These are phyloP conservation scores for Pyrocoelia pectoralis DNA, from an alignment of 2,888 invertebrate genomes.

Conservation along the genomic window DNA sequence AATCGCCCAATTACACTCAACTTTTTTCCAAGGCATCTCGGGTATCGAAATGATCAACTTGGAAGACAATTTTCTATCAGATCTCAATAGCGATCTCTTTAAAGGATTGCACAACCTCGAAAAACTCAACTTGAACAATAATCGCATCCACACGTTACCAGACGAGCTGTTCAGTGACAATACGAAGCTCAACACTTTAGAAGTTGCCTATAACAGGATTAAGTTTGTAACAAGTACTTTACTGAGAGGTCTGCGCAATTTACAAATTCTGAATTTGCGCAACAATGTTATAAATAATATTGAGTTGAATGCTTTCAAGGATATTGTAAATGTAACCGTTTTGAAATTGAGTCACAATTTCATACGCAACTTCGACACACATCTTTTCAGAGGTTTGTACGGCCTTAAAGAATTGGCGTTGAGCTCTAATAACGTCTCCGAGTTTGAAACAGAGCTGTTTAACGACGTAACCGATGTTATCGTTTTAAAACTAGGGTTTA, in stretches of 20 bases:
- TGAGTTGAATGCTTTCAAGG: slow-evolving; percentile 5
- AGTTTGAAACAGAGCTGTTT: neutral
- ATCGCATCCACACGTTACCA: slow-evolving; percentile 8
- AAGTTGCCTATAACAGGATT: slow-evolving; percentile 6
- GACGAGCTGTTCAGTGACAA: slow-evolving; percentile 5
- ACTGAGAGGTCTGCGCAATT: neutral
- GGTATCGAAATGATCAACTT: neutral
- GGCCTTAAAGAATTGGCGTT: neutral
- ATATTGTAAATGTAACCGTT: neutral
- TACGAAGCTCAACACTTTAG: neutral
- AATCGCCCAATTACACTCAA: neutral
- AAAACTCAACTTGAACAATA: neutral
- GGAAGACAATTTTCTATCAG: slow-evolving; percentile 8
- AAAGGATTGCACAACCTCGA: neutral
- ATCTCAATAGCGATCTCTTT: neutral
- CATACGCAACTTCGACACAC: neutral
- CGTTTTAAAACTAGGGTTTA: slow-evolving; percentile 2
- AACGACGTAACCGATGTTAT: neutral
- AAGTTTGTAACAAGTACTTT: neutral
- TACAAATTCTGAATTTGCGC: neutral
- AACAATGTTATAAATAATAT: slow-evolving; percentile 3
- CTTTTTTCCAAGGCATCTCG: neutral
- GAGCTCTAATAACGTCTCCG: neutral
- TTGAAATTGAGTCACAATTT: neutral
- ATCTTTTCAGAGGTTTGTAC: neutral